These are phyloP conservation scores for Harpegnathos saltator DNA, from an alignment of 1,140 invertebrate genomes.

Conservation along the genomic window DNA sequence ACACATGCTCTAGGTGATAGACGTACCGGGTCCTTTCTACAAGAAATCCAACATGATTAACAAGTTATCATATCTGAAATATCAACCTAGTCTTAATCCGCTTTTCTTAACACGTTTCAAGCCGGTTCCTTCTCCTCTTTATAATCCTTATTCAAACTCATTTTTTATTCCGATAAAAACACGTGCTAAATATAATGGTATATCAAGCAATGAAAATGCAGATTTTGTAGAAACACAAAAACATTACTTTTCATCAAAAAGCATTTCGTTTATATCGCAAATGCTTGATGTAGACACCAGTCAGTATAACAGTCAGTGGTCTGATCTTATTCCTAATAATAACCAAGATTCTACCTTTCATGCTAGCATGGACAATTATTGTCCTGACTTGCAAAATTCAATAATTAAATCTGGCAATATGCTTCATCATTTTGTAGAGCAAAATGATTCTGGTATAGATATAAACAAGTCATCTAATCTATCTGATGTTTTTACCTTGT, in stretches of 20 bases:
- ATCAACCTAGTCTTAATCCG: constrained; percentile 62
- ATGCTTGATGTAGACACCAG: constrained; percentile 33
- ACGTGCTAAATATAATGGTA: background rate
- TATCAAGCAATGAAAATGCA: background rate
- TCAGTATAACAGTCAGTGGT: constrained; percentile 31
- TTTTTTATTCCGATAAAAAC: constrained; percentile 51
- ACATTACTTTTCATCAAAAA: background rate
- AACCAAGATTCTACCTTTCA: constrained; percentile 76
- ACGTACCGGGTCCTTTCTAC: constrained; percentile 74
- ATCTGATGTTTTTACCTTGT: constrained; percentile 28
- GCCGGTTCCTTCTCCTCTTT: constrained; percentile 74
- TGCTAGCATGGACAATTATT: constrained; percentile 72
- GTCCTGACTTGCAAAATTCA: constrained; percentile 55
- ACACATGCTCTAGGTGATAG: constrained; percentile 76
- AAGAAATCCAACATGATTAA: constrained; percentile 74
- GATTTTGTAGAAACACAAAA: constrained; percentile 9
- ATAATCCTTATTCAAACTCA: constrained; percentile 76
- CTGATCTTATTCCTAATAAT: constrained; percentile 38
- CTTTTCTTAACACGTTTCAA: constrained; percentile 56
- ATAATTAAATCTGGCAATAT: constrained; percentile 51
- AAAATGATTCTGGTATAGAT: constrained; percentile 77
- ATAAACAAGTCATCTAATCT: constrained; percentile 54
- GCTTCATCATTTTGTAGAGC: constrained; percentile 50
- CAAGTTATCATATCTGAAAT: constrained; percentile 67
- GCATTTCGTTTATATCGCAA: constrained; percentile 7